Conservation (phyloP, 2,797 vertebrate species). For the Atherinosoma microstoma region DNA sequence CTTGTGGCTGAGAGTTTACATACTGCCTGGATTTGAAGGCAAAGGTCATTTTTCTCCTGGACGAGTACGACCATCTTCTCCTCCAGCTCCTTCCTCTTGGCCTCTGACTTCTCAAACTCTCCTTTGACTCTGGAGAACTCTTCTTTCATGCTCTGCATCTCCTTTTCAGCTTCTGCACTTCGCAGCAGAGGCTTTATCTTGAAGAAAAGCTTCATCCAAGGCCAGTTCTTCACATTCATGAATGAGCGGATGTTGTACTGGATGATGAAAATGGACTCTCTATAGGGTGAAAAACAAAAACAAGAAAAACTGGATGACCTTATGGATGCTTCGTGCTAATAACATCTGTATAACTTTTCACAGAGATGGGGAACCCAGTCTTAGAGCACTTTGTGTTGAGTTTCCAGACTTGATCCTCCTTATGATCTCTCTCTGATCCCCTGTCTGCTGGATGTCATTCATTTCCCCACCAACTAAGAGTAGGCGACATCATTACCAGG, state of each 20-base stretch:
- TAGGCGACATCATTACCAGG: no score
- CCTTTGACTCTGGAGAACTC: slow-evolving; percentile 80
- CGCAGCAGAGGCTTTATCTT: slow-evolving; percentile 91
- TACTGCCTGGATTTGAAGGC: slow-evolving; percentile 88
- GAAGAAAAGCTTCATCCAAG: slow-evolving; percentile 92
- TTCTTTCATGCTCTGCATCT: slow-evolving; percentile 89
- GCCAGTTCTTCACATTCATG: slow-evolving; percentile 91
- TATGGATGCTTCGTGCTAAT: neutral
- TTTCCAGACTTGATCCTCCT: no score
- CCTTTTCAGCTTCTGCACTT: slow-evolving; percentile 89
- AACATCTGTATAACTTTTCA: no score
- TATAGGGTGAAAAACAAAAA: neutral
- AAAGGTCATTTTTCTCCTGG: slow-evolving; percentile 89
- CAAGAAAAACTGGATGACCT: neutral
- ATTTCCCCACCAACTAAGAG: no score
- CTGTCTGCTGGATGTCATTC: no score
- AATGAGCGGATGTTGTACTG: slow-evolving; percentile 89
- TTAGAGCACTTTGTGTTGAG: no score
- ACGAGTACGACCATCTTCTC: slow-evolving; percentile 88
- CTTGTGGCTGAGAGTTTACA: slow-evolving; percentile 25
- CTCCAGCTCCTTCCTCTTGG: slow-evolving; percentile 86
- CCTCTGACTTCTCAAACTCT: slow-evolving; percentile 84
- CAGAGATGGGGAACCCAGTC: no score
- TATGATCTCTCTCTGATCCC: no score
- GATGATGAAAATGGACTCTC: slow-evolving; percentile 79